These are phyloP conservation scores for Dendrolimus houi DNA, from an alignment of 2,888 invertebrate species.

Conservation along the genomic window DNA sequence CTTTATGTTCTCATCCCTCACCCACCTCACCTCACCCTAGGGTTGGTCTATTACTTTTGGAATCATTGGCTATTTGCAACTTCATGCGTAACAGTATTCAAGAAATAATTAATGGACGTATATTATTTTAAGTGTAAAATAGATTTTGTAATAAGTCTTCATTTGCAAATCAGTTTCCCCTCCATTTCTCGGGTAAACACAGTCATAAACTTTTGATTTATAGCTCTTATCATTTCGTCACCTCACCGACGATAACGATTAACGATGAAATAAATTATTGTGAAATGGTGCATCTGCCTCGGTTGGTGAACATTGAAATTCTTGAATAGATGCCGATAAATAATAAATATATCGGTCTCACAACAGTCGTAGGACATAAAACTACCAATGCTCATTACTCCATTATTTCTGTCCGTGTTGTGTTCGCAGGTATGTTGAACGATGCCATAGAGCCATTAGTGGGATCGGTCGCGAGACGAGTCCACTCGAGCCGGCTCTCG, in stretches of 20 bases:
- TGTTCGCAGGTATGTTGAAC: slow-evolving; percentile 19
- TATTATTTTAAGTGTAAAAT: no score
- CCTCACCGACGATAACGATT: slow-evolving; percentile 24
- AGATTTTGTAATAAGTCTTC: no score
- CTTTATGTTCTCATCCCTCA: no score
- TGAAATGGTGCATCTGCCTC: slow-evolving; percentile 21
- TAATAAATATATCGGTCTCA: background rate
- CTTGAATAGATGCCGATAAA: background rate
- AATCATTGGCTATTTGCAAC: no score
- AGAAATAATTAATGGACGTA: no score
- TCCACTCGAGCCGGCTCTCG: slow-evolving; percentile 24
- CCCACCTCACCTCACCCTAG: no score
- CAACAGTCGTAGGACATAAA: background rate
- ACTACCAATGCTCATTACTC: background rate
- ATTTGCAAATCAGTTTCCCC: background rate
- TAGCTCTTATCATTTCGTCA: slow-evolving; percentile 36
- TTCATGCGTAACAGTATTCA: no score
- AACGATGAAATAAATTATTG: slow-evolving; percentile 29
- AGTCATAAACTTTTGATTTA: slow-evolving; percentile 47
- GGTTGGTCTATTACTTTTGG: no score
- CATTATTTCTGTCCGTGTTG: slow-evolving; percentile 19
- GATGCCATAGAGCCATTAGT: slow-evolving; percentile 31
- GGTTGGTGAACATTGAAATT: slow-evolving; percentile 1
- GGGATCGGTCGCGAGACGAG: slow-evolving; percentile 33
- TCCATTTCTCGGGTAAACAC: slow-evolving; percentile 13